Evolutionary conservation across 2,888 invertebrate genomes (phyloP).

Genomic region (Lasioglossum malachurum): DNA sequence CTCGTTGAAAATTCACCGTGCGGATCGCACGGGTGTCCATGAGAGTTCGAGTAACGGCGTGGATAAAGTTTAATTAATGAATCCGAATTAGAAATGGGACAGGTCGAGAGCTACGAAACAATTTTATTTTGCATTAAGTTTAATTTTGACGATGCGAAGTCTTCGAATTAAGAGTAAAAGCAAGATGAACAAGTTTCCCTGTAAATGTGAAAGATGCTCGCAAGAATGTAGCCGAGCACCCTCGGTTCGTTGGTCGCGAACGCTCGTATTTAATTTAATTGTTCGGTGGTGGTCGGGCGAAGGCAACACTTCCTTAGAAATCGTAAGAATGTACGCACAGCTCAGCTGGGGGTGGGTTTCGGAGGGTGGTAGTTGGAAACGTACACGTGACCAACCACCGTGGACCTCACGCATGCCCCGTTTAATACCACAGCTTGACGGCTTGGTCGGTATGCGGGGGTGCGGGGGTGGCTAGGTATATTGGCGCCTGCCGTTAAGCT

Average conservation of each 20-base stretch:
- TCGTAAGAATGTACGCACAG: constrained; percentile 62
- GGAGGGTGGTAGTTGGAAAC: constrained; percentile 52
- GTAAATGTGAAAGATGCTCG: not conserved
- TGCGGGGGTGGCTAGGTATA: constrained; percentile 76
- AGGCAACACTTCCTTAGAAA: constrained; percentile 63
- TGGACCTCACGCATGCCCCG: constrained; percentile 76
- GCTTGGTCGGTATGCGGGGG: constrained; percentile 72
- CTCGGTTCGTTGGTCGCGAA: not conserved
- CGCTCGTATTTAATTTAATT: constrained; percentile 40
- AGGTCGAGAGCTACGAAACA: not conserved
- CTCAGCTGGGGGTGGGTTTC: constrained; percentile 11
- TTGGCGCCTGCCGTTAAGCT: constrained; percentile 81
- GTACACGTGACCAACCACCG: constrained; percentile 71
- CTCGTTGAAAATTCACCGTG: not conserved
- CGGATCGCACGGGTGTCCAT: not conserved
- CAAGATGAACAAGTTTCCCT: not conserved
- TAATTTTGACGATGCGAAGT: not conserved
- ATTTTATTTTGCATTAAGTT: not conserved
- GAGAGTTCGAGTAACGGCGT: not conserved
- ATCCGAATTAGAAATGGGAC: not conserved
- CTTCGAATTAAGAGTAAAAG: not conserved
- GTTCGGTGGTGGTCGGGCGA: constrained; percentile 11
- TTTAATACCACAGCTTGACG: constrained; percentile 79
- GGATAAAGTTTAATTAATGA: not conserved
- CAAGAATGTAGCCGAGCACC: not conserved